Base-by-base conservation (phyloP, 1,140 invertebrate species). In the Eriosoma lanigerum region DNA sequence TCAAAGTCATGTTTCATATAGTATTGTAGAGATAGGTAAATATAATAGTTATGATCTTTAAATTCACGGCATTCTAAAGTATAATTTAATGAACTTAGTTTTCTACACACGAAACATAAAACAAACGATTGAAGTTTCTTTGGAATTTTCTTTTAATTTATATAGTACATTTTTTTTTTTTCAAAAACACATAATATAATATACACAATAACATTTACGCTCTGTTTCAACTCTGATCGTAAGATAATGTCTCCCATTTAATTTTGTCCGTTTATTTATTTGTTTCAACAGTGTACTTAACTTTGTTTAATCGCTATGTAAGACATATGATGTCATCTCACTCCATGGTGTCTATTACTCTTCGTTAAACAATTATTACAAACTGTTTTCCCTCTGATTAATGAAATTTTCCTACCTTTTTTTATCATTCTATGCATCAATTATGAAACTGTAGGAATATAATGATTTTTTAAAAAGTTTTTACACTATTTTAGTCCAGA, bases 351-450 rank as follows among this genome's bases (percentile, higher is more conserved):
- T 66, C 15, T 24, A 62, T 62, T 64, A 64, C 60, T 64, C 60
- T 64, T 64, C 60, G 60, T 64, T 38, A 38, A n/a, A 64, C 60
- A 64, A 64, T 64, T 38, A 66, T 66, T 44, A 44, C 19, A 21
- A 29, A 38, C 32, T 15, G 62, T 66, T 44, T 21, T 44, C n/a
- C 12, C 62, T 44, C 62, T 19, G 44, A 38, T 38, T 44, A 38
- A 21, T 66, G 32, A 66, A 66, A 29, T 66, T 32, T 6, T 19
- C 1, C 9, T 17, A 64, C 60, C 10, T 64, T 29, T 62, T 62
- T 60, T 60, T 60, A 17, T 62, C 13, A 3, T 13, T 60, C 58
- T 60, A 60, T 21, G 24, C 24, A 60, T 17, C 24, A 26, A 60
- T 24, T 62, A 62, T 24, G 13, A 58, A 24, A 64, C n/a, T n/a